Conservation (phyloP, 1,140 invertebrate genomes). For the Laupala kohalensis region DNA sequence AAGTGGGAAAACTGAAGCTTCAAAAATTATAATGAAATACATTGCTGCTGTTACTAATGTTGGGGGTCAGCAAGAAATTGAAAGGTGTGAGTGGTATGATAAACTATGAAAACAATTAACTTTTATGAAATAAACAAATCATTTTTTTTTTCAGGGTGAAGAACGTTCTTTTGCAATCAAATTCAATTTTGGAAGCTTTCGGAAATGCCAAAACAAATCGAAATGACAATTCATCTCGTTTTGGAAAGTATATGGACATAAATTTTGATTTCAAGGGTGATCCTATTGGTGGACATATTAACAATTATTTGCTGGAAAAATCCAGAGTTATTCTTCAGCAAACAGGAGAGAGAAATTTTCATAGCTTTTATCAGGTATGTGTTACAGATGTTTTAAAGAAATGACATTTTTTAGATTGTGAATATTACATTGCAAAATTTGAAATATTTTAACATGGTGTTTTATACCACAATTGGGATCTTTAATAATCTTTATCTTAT, state of each 20-base stretch:
- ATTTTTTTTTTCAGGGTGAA: constrained; percentile 64
- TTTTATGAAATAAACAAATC: background rate
- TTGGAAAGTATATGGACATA: constrained; percentile 99
- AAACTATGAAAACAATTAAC: background rate
- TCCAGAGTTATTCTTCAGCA: constrained; percentile 89
- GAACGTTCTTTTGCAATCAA: constrained; percentile 91
- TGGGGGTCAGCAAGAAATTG: constrained; percentile 83
- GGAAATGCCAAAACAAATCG: constrained; percentile 96
- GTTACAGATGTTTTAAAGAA: background rate
- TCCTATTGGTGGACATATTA: constrained; percentile 90
- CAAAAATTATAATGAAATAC: constrained; percentile 98
- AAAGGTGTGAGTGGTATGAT: constrained; percentile 45
- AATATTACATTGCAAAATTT: too few species aligned
- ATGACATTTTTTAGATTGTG: background rate
- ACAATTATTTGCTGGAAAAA: constrained; percentile 94
- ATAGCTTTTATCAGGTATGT: constrained; percentile 88
- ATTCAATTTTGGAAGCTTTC: constrained; percentile 90
- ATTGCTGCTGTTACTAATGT: constrained; percentile 94
- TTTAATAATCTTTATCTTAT: too few species aligned
- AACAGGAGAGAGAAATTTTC: constrained; percentile 89
- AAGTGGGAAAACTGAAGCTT: constrained; percentile 93
- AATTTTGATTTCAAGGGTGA: constrained; percentile 98
- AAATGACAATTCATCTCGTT: constrained; percentile 94
- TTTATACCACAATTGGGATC: too few species aligned
- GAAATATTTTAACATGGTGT: too few species aligned